Percentiles rank a stretch among this genome's conserved stretches.
phyloP scores from a whole-genome alignment of 2,797 vertebrate genomes.

The Sebastes vulpes region DNA sequence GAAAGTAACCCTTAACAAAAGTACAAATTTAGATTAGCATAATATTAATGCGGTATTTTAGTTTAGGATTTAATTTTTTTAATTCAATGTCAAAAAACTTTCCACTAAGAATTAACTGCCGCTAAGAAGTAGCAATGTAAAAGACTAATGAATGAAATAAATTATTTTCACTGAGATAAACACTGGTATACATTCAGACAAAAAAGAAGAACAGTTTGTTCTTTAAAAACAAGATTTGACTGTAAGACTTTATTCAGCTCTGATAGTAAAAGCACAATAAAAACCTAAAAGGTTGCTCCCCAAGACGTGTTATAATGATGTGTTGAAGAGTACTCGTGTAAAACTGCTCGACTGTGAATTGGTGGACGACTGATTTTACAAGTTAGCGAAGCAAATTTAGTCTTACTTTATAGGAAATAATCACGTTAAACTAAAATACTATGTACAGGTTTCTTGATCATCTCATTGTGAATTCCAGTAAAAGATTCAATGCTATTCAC shows the following conservation, averaged over 20 bases:
- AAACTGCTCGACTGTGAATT: neutral
- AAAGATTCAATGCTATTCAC: conserved; percentile 2
- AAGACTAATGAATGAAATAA: conserved; percentile 21
- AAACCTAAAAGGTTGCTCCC: neutral
- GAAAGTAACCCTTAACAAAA: neutral
- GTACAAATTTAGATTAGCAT: neutral
- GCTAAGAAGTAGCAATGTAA: neutral
- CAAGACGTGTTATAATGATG: neutral
- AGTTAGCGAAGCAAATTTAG: neutral
- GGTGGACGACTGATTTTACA: neutral
- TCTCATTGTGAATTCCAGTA: conserved; percentile 23
- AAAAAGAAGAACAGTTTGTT: neutral
- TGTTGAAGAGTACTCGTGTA: neutral
- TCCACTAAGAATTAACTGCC: neutral
- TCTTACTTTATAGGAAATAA: conserved; percentile 1
- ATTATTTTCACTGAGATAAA: conserved; percentile 1
- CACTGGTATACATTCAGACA: neutral
- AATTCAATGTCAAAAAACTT: neutral
- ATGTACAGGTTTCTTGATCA: conserved; percentile 33
- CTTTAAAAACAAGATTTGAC: conserved; percentile 29
- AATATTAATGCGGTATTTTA: neutral
- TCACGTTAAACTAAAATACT: conserved; percentile 10
- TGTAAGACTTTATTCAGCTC: conserved; percentile 64
- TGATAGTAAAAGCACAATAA: conserved; percentile 34
- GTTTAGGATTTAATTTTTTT: neutral